Evolutionary conservation across 2,888 invertebrate genomes (phyloP), one percentile per base, ranked within the genome.

Genomic region (Formica aserva): DNA sequence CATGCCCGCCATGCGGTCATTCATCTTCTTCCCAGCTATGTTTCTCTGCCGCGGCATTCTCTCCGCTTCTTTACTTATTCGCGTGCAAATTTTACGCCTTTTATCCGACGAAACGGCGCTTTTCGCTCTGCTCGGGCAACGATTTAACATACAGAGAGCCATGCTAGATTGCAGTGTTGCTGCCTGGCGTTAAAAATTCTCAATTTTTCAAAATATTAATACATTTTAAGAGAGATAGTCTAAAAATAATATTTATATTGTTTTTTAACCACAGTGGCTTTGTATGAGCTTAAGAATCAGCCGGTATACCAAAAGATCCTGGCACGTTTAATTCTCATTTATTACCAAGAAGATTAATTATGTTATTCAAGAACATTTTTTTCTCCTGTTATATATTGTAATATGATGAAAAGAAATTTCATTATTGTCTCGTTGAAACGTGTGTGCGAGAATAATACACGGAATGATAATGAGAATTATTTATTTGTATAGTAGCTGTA

Each of bases 1-100:
- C 86, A 76, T 78, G 75, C 65, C 60, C 62, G 60, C 63, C 77
- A 74, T 52, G 52, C 82, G 81, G 78, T 62, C 71, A 86, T 85
- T 88, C 85, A 82, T 85, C 85, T 85, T 88, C 82, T 48, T 85
- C 69, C 15, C 9, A 55, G 72, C 35, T 45, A 74, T 75, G 52
- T 81, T 35, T 55, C 82, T 57, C 82, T 57, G 75, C 66, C 62
- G 9, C 38, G 62, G 38, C 67, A 57, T 86, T 86, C 74, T 80
- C 77, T 78, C 63, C 76, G 67, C 74, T 83, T 67, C 67, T 55
- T 66, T 71, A 60, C 55, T 85, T 80, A 78, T 52, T 52, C 62
- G 52, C 62, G 60, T 57, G 62, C 60, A 62, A 87, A 84, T 86
- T 81, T 84, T 71, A 62, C 62, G 35, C 77, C 66, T 76, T 72